Percentiles rank a stretch among this genome's conserved stretches.
Evolutionary conservation across 2,113 vertebrate species (phyloP).

Genomic region (Edolisoma coerulescens): DNA sequence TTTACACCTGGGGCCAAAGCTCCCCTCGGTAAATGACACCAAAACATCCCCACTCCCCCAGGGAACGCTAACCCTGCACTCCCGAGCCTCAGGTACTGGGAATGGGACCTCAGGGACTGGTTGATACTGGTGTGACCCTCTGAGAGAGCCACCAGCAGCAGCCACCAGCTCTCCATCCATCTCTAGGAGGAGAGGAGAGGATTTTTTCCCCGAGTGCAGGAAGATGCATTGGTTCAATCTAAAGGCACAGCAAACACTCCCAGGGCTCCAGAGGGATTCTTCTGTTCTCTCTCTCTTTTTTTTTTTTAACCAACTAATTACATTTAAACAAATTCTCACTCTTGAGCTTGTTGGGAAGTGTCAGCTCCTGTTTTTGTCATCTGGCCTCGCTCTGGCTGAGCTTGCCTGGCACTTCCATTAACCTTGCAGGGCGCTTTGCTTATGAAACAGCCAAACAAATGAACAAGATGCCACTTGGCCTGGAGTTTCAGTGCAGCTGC

Average conservation of each 20-base stretch:
- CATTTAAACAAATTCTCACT: slow-evolving; percentile 24
- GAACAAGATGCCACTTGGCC: neutral
- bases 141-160: neutral
- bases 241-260: neutral
- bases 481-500: neutral
- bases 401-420: neutral
- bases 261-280: neutral
- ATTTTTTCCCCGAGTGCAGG: neutral
- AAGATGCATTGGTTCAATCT: neutral
- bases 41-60: neutral
- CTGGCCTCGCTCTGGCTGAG: neutral
- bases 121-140: neutral
- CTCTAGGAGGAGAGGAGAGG: neutral
- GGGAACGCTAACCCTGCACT: neutral
- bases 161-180: neutral
- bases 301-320: neutral
- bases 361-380: neutral
- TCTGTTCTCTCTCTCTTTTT: neutral
- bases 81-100: neutral
- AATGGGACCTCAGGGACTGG: neutral
- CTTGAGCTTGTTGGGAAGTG: neutral
- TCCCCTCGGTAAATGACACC: fast-evolving
- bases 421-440: neutral
- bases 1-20: fast-evolving
- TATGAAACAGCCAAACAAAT: neutral